Conservation (phyloP, 2,113 vertebrate species). For the Eurystomus gularis region DNA sequence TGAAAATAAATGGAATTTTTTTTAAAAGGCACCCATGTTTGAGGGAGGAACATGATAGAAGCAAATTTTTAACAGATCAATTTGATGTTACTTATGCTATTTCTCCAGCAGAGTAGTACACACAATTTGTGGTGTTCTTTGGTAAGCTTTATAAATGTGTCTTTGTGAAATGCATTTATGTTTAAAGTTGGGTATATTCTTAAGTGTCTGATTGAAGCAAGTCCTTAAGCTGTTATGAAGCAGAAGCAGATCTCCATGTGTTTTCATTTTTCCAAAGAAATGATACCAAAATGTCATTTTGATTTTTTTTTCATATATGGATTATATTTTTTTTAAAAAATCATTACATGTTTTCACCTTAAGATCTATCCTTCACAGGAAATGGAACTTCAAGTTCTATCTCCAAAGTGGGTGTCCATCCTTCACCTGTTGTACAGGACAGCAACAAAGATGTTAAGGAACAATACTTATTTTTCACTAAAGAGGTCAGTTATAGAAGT, state of each 20-base stretch:
- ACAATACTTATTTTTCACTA: not conserved
- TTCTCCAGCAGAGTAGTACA: not conserved
- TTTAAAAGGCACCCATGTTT: not conserved
- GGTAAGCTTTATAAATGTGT: not conserved
- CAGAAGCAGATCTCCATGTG: not conserved
- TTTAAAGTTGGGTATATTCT: not conserved
- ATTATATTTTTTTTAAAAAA: not conserved
- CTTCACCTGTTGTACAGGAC: not conserved
- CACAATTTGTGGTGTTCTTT: not conserved
- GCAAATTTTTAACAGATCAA: not conserved
- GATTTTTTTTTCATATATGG: not conserved
- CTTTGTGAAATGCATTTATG: not conserved
- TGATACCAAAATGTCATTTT: not conserved
- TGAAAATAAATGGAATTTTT: constrained; percentile 38
- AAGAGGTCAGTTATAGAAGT: not conserved
- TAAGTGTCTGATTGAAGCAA: not conserved
- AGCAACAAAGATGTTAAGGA: not conserved
- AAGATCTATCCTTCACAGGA: not conserved
- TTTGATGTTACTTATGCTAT: not conserved
- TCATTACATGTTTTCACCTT: not conserved
- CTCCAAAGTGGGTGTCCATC: not conserved
- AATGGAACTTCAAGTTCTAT: not conserved
- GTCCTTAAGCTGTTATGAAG: not conserved
- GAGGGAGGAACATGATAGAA: not conserved
- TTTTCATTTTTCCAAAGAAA: not conserved